phyloP scores from a whole-genome alignment of 2,113 vertebrate species.

The Pseudois nayaur region DNA sequence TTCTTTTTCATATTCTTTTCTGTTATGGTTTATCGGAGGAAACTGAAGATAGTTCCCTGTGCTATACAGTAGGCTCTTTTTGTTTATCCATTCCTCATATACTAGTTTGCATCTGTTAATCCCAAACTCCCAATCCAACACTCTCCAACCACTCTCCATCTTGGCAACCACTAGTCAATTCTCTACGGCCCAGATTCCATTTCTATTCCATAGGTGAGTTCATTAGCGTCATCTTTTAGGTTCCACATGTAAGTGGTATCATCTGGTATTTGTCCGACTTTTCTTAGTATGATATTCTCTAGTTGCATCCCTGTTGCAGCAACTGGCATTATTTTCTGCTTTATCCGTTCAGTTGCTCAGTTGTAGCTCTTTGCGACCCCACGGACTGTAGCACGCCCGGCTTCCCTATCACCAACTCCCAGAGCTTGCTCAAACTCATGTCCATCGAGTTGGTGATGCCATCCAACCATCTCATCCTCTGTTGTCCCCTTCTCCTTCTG shows the following conservation, averaged over 20 bases:
- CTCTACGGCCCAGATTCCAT: neutral
- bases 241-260: neutral
- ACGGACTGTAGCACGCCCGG: neutral
- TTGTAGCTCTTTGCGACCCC: neutral
- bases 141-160: neutral
- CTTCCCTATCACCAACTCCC: neutral
- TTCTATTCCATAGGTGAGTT: neutral
- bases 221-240: neutral
- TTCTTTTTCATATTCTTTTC: neutral
- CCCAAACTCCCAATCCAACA: neutral
- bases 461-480: neutral
- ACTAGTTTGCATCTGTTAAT: neutral
- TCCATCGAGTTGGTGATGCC: neutral
- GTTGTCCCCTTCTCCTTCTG: neutral
- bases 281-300: neutral
- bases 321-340: neutral
- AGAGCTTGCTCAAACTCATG: neutral
- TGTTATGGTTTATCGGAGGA: neutral
- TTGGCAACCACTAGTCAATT: neutral
- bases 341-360: neutral
- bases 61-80: neutral
- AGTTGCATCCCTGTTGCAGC: neutral
- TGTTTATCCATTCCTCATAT: neutral
- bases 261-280: neutral
- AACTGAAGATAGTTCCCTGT: neutral